Base-by-base conservation (phyloP, 2,888 invertebrate genomes). In the Leucophora obtusa region DNA sequence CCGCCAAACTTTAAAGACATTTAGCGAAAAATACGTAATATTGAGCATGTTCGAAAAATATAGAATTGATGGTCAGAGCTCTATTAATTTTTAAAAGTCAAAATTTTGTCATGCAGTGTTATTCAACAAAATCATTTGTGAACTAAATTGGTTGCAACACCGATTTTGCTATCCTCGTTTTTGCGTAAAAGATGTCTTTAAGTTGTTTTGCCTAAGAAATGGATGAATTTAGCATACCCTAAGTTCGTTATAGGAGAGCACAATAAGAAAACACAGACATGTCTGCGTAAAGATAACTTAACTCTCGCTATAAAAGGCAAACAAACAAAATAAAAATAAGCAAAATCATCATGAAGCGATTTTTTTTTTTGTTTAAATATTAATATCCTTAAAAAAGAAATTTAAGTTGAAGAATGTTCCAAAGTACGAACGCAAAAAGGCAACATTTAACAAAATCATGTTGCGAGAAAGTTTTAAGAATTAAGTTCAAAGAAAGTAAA, bases 201-300 rank as follows among this genome's bases (percentile, higher is more conserved):
- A 21, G 4, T 21, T 21, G 2, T 21, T 4, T 21, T 4, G 4
- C 21, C 28, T 6, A 28, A 28, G 7, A 7, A 28, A 4, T 6
- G 28, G 6, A 28, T 28, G 7, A 28, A 28, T 28, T 7, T 7
- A 28, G 28, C 6, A 28, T 28, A 28, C 28, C 28, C 28, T 6
- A 3, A 28, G 4, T 47, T 4, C 43, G 3, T 47, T 47, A 28
- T 56, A 76, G 70, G 50, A 24, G 35, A 71, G 53, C 17, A 75
- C 15, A 66, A 51, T 70, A 71, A 71, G 59, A 66, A 65, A 62
- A 59, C 76, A 73, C 77, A 82, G 83, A 85, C 86, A 85, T 85
- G 87, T 86, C 85, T 87, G 87, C 83, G 83, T 86, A 82, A 82
- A 86, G 83, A 85, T 84, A 82, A 83, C 63, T 66, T 60, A 62